Conservation (phyloP, 2,888 invertebrate species). For the Punctoribates punctum region DNA sequence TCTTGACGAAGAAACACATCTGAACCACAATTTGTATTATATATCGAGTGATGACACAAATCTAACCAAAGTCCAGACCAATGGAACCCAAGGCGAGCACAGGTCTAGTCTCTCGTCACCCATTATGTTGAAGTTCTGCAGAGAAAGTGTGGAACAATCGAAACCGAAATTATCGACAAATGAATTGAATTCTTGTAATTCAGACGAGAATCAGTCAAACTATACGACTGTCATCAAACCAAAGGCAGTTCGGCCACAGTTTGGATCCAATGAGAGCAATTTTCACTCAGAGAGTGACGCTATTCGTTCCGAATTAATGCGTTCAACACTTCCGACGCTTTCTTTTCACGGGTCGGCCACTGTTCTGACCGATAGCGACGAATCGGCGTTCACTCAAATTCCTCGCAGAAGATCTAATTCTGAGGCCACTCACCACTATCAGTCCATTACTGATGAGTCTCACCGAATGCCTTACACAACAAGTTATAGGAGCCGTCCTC, state of each 20-base stretch:
- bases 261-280: background rate
- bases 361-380: conserved; percentile 16
- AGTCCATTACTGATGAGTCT: background rate
- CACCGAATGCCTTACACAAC: background rate
- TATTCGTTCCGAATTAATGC: background rate
- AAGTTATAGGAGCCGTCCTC: conserved; percentile 7
- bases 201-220: background rate
- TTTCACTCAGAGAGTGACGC: background rate
- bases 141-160: background rate
- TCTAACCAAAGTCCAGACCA: too few relatives aligned
- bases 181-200: background rate
- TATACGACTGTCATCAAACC: conserved; percentile 46
- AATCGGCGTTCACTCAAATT: conserved; percentile 29
- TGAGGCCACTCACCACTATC: conserved; percentile 31
- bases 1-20: conserved; percentile 16
- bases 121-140: conserved; percentile 27
- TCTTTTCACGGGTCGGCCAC: conserved; percentile 28
- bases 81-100: background rate
- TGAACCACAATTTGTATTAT: conserved; percentile 16
- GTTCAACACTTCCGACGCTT: conserved; percentile 8
- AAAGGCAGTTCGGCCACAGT: conserved; percentile 45
- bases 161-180: background rate
- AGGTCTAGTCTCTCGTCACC: conserved; percentile 19
- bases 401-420: conserved; percentile 28
- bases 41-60: conserved; percentile 3